Base-by-base conservation (phyloP, 2,113 vertebrate genomes). In the Amphiprion percula region DNA sequence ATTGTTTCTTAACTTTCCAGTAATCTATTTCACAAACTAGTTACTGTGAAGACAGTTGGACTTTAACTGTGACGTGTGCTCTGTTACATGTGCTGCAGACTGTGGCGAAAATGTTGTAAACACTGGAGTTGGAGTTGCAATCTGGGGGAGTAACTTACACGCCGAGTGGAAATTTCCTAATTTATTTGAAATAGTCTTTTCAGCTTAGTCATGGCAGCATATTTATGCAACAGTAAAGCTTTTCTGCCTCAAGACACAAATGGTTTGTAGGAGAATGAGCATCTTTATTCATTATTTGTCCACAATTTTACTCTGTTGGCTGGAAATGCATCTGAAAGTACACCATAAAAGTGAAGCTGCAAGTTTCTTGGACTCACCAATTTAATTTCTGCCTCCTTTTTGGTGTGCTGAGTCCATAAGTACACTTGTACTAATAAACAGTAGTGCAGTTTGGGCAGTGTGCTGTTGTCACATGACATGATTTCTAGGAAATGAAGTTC, bases 401-500 rank as follows among this genome's bases (percentile, higher is more conserved):
- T 44, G 41, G 10, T 44, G 41, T 44, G 6, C 41, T 44, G 41
- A 26, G 10, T 46, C 59, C 30, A 21, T 14, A 56, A 63, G 46
- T 56, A 49, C 19, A 64, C 26, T n/a, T 37, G 26, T 15, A 39
- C 28, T 50, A 16, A 63, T 58, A 56, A 75, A 50, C 39, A 62
- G 0, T 10, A 15, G 5, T 24, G 37, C 2, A 10, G 9, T 9
- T 28, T 7, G 15, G 24, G 37, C 50, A 12, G 8, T n/a, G 63
- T 52, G 14, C 41, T 15, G 17, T 33, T 68, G 0, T 17, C 10
- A 33, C 8, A 9, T 28, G 52, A 54, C 61, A 14, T 11, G 56
- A 54, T 17, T 72, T 72, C 41, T 28, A 50, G 10, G 59, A 75
- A 61, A 30, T 33, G 3, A 28, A 44, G 30, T 59, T 67, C 28